Base-by-base conservation (phyloP, 2,113 vertebrate species). In the Petrocephalus microphthalmus region DNA sequence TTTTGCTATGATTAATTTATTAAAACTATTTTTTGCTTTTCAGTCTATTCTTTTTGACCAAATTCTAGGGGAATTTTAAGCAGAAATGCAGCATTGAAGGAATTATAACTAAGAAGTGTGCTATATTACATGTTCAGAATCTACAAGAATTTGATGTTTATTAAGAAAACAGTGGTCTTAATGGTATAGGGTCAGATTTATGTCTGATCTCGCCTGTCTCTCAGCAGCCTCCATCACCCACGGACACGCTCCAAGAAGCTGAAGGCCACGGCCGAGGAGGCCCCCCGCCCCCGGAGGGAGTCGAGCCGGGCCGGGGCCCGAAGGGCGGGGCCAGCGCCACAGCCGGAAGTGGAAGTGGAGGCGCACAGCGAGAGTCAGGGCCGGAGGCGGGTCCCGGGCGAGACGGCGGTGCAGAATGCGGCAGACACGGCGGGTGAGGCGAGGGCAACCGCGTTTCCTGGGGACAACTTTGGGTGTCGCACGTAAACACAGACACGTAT, bases 191-290 rank as follows among this genome's bases (percentile, higher is more conserved):
- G 25, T 85, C 45, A 19, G 84, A 54, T 85, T 20, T 22, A 47
- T 49, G 17, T 22, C 22, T 20, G 51, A 53, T 91, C 90, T 88
- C 88, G 0, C 93, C 94, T 94, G 89, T 95, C 84, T 93, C 91
- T 0, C 93, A 93, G 91, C 92, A 97, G 96, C 93, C 93, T 94
- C 88, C 95, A 93, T 89, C 95, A 95, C 37, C 93, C 92, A 86
- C 96, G 95, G 90, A 96, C 97, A 93, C 95, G 93, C 92, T 97
- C 97, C 93, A 99, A 98, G 94, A 97, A 95, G 89, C 95, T 97
- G 92, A 96, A 97, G 94, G 95, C 96, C 91, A 94, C 94, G 89
- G 93, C 94, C 64, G 95, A 96, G 92, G 94, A 95, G 91, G 89
- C 94, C 3, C 92, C 93, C 90, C 94, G 94, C 90, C 91, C 94